Conservation (phyloP, 2,797 vertebrate species). For the Furcifer pardalis region DNA sequence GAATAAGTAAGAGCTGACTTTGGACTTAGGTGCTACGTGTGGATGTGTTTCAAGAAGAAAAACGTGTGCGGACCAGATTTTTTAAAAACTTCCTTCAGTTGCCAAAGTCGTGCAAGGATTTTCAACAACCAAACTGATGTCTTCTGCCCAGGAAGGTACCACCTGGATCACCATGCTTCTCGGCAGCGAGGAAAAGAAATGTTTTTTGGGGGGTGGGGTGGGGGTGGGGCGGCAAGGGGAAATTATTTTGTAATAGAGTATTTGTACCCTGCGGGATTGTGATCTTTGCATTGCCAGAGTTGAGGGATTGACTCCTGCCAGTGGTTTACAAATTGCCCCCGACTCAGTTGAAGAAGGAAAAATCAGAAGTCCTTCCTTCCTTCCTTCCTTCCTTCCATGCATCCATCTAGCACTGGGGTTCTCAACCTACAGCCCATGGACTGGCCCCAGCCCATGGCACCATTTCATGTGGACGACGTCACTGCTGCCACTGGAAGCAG, state of each 20-base stretch:
- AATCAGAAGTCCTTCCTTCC: no score
- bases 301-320: slow-evolving; percentile 55
- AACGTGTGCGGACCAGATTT: slow-evolving; percentile 55
- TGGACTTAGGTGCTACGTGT: slow-evolving; percentile 53
- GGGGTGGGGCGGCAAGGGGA: no score
- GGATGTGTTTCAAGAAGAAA: slow-evolving; percentile 56
- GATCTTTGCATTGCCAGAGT: slow-evolving; percentile 12
- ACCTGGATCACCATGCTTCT: slow-evolving; percentile 39
- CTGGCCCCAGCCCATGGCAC: no score
- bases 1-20: slow-evolving; percentile 53
- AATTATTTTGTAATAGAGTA: slow-evolving; percentile 17
- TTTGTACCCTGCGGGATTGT: neutral
- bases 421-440: no score
- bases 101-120: slow-evolving; percentile 78
- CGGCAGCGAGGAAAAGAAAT: slow-evolving; percentile 8
- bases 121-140: slow-evolving; percentile 60
- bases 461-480: no score
- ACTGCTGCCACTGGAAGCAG: no score
- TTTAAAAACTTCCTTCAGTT: slow-evolving; percentile 54
- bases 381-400: no score
- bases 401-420: no score
- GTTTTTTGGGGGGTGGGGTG: no score
- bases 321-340: slow-evolving; percentile 53
- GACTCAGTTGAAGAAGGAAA: slow-evolving; percentile 36
- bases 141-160: slow-evolving; percentile 32